phyloP scores from a whole-genome alignment of 2,888 invertebrate genomes.

The Lomographa bimaculata region DNA sequence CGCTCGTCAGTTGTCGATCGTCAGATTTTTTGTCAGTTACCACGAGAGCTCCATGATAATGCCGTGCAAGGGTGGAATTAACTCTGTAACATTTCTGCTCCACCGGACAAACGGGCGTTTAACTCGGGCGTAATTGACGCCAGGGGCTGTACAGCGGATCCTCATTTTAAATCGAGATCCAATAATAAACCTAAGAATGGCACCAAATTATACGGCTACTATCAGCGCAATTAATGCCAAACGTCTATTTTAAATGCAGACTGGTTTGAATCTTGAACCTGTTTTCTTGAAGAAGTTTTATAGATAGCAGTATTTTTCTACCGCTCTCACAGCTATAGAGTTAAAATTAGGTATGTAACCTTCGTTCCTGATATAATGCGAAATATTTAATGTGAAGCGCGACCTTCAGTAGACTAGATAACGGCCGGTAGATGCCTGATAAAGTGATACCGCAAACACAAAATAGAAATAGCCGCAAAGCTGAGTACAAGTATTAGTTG shows the following conservation, averaged over 20 bases:
- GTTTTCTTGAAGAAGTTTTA: conserved; percentile 9
- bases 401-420: conserved; percentile 62
- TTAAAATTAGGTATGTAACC: conserved; percentile 28
- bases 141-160: conserved; percentile 31
- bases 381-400: conserved; percentile 34
- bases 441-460: conserved; percentile 61
- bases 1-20: conserved; percentile 75
- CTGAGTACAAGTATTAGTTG: conserved; percentile 37
- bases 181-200: conserved; percentile 25
- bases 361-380: conserved; percentile 21
- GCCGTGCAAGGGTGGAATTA: conserved; percentile 39
- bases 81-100: conserved; percentile 30
- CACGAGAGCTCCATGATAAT: conserved; percentile 39
- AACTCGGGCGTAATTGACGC: conserved; percentile 30
- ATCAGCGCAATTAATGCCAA: conserved; percentile 14
- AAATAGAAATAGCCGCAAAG: no score
- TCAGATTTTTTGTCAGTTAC: conserved; percentile 57
- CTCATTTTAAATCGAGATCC: conserved; percentile 30
- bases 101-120: conserved; percentile 33
- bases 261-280: conserved; percentile 9
- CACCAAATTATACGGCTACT: conserved; percentile 18
- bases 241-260: conserved; percentile 13
- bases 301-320: conserved; percentile 6
- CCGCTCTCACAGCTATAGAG: conserved; percentile 8
- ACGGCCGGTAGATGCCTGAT: conserved; percentile 53